Conservation (phyloP, 2,888 invertebrate species). For the Drosophila melanosoma region DNA sequence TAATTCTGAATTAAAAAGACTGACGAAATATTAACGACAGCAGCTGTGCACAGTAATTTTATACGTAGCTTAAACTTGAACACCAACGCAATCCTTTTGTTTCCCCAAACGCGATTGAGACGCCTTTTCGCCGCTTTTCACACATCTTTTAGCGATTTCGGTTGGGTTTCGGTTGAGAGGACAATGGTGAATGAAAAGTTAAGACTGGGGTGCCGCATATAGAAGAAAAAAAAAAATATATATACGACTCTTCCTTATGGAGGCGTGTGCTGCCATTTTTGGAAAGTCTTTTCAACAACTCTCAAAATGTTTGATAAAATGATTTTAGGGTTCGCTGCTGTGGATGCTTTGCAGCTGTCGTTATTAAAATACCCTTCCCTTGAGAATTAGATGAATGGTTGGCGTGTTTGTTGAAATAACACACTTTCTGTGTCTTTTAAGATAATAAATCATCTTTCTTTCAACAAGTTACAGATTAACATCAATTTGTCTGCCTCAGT, state of each 20-base stretch:
- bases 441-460: conserved; percentile 20
- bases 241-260: conserved; percentile 20
- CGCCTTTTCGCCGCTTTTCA: conserved; percentile 70
- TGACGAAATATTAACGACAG: conserved; percentile 35
- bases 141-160: conserved; percentile 71
- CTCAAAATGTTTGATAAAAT: conserved; percentile 67
- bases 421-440: not conserved
- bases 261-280: conserved; percentile 39
- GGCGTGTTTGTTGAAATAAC: not conserved
- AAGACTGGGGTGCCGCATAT: not conserved
- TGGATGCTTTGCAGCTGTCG: conserved; percentile 58
- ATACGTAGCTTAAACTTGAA: conserved; percentile 68
- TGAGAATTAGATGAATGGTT: not conserved
- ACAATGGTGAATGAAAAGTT: not conserved
- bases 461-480: not conserved
- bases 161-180: conserved; percentile 19
- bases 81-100: conserved; percentile 66
- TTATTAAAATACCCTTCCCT: conserved; percentile 39
- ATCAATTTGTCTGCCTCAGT: not conserved
- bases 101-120: conserved; percentile 46
- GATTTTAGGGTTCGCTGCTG: conserved; percentile 43
- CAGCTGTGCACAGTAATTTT: conserved; percentile 71
- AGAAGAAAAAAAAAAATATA: conserved; percentile 11
- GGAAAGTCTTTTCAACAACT: conserved; percentile 68
- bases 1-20: conserved; percentile 56